Base-by-base conservation (phyloP, 2,797 vertebrate genomes). In the Lepus oiostolus region DNA sequence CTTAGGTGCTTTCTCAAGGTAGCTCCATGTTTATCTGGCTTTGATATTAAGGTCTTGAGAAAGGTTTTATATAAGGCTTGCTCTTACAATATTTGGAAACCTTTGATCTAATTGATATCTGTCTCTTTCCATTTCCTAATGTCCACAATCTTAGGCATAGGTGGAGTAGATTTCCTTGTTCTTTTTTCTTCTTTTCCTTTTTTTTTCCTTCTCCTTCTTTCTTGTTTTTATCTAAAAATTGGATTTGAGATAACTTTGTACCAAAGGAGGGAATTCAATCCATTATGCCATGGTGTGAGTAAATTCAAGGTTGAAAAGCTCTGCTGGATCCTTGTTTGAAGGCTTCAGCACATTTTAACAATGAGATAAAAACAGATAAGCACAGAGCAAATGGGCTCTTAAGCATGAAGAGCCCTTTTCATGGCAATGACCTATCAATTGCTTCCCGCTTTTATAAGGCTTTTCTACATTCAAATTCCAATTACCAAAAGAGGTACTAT, bases 231-330 rank as follows among this genome's bases (percentile, higher is more conserved):
- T 30, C 80, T 86, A 10, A 70, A 24, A 17, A 32, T n/a, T 16
- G 54, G 7, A 42, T 80, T 62, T 84, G 5, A 16, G n/a, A 58
- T 38, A n/a, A 5, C 1, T 28, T 4, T 71, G 2, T 32, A 10
- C 47, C 32, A 63, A 12, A 86, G n/a, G 32, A 74, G 50, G 86
- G 54, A 91, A 76, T 35, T 35, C 47, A 70, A 74, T 60, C 50
- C 32, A 68, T 79, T 63, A 32, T 14, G 26, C 76, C 28, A 70
- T 30, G 26, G 26, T 16, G 54, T 76, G 28, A 72, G 19, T 50
- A 87, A 81, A 87, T 76, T 88, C 50, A 84, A 93, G n/a, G 72
- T 1, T 3, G 47, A 86, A 70, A 94, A 28, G 7, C 38, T 81
- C 74, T 75, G 11, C 54, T 70, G 19, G 42, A 7, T 35, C 13